These are phyloP conservation scores for Phataginus tetradactyla DNA, from an alignment of 2,797 vertebrate species.

Conservation along the genomic window DNA sequence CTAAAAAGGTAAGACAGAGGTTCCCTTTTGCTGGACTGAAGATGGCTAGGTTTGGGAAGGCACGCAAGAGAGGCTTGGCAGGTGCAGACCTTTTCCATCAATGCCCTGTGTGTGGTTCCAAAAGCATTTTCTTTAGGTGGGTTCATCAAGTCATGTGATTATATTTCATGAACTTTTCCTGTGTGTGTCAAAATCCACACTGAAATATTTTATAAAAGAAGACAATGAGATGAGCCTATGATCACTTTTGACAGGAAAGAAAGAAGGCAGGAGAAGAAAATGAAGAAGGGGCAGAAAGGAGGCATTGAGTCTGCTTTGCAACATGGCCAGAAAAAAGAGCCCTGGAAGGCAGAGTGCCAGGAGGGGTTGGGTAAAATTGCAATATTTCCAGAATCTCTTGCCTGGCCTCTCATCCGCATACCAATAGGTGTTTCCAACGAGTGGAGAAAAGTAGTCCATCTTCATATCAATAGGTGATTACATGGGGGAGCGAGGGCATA, in stretches of 20 bases:
- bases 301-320: background rate
- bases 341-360: background rate
- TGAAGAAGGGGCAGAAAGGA: background rate
- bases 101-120: no score
- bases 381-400: no score
- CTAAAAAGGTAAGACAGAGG: background rate
- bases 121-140: no score
- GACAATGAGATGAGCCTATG: background rate
- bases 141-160: background rate
- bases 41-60: background rate
- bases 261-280: background rate
- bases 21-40: no score
- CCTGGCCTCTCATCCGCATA: no score
- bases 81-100: background rate
- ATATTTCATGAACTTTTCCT: background rate
- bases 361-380: background rate
- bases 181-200: background rate
- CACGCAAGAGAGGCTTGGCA: background rate
- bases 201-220: conserved; percentile 4
- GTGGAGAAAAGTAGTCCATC: no score
- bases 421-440: no score
- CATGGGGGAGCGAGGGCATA: no score
- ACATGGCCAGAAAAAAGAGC: background rate
- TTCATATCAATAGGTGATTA: no score
- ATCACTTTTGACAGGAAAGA: background rate